These are phyloP conservation scores for Macrobrachium rosenbergii DNA, from an alignment of 1,140 invertebrate genomes.

Conservation along the genomic window DNA sequence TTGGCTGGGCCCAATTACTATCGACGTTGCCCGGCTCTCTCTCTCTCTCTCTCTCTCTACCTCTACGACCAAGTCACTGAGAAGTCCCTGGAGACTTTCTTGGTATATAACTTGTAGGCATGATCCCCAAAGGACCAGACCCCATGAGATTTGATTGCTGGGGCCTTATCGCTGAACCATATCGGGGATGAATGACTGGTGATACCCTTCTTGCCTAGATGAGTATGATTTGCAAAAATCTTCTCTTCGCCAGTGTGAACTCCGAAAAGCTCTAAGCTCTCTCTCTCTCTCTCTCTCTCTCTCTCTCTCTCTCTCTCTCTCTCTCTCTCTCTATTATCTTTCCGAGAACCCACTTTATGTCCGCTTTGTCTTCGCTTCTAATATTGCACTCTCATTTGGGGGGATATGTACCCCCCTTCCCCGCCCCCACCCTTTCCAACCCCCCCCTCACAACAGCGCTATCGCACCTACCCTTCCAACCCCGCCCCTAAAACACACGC, in stretches of 20 bases:
- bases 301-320: constrained; percentile 5
- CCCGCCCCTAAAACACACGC: too few relatives aligned
- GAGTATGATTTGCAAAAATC: constrained; percentile 65
- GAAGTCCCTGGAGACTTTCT: background rate
- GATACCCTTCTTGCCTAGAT: constrained; percentile 56
- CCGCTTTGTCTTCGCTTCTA: constrained; percentile 60
- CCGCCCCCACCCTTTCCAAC: too few relatives aligned
- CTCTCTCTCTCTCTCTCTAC: too few relatives aligned
- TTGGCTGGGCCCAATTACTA: too few relatives aligned
- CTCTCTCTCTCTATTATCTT: constrained; percentile 62
- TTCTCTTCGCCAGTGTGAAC: constrained; percentile 48
- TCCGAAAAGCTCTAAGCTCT: too few relatives aligned
- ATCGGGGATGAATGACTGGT: constrained; percentile 65
- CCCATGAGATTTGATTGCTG: constrained; percentile 56
- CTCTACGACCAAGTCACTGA: too few relatives aligned
- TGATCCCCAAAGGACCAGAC: constrained; percentile 41
- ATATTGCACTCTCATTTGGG: constrained; percentile 64
- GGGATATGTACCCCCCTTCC: constrained; percentile 25
- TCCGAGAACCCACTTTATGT: constrained; percentile 60
- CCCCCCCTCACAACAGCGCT: too few relatives aligned
- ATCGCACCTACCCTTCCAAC: too few relatives aligned
- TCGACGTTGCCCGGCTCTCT: too few relatives aligned
- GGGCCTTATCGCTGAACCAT: constrained; percentile 61
- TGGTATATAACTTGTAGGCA: constrained; percentile 51
- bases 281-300: too few relatives aligned